Evolutionary conservation across 2,113 vertebrate species (phyloP).

Genomic region (Hymenochirus boettgeri): DNA sequence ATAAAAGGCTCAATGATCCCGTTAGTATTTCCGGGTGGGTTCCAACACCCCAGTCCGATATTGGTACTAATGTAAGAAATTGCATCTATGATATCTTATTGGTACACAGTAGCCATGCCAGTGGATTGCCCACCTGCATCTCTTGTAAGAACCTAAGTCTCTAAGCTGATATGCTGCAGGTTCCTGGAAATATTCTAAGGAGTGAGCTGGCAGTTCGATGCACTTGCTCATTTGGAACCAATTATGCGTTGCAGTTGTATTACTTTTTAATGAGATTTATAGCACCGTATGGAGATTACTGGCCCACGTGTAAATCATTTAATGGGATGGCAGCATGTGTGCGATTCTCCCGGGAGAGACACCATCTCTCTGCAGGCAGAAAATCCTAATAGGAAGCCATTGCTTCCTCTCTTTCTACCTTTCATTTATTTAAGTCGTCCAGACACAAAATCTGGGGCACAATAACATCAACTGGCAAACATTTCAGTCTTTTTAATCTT

Average conservation of each 20-base stretch:
- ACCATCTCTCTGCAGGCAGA: constrained; percentile 23
- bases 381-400: constrained; percentile 12
- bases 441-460: neutral
- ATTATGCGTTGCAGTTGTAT: constrained; percentile 43
- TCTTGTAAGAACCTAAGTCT: constrained; percentile 17
- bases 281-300: constrained; percentile 43
- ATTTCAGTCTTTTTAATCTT: neutral
- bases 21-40: too few relatives aligned
- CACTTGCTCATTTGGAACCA: constrained; percentile 43
- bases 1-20: too few relatives aligned
- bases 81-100: too few relatives aligned
- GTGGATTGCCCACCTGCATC: neutral
- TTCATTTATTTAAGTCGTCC: constrained; percentile 3
- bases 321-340: constrained; percentile 37
- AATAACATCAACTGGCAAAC: neutral
- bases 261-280: constrained; percentile 45
- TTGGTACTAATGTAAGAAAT: too few relatives aligned
- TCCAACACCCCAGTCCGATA: too few relatives aligned
- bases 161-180: constrained; percentile 18
- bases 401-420: constrained; percentile 1
- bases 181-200: constrained; percentile 23
- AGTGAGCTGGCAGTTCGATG: constrained; percentile 30
- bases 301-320: constrained; percentile 43
- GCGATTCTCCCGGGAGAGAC: constrained; percentile 23
- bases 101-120: too few relatives aligned